phyloP scores from a whole-genome alignment of 2,113 vertebrate genomes.

The Entosphenus tridentatus region DNA sequence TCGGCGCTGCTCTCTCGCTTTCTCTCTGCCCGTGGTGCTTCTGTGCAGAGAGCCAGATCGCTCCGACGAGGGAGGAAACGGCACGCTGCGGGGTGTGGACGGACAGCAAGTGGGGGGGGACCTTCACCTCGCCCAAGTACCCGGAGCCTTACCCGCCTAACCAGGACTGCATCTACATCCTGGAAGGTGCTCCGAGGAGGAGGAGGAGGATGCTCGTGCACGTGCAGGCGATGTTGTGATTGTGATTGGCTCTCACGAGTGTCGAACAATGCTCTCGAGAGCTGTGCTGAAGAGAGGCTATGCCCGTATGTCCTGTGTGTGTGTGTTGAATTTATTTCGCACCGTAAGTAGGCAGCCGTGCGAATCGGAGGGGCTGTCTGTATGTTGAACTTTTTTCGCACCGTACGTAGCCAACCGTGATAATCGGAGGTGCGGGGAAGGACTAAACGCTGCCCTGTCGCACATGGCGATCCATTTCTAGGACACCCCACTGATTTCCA shows the following conservation, averaged over 20 bases:
- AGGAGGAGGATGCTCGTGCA: not conserved
- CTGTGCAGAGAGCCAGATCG: conserved; percentile 45
- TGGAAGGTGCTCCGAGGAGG: conserved; percentile 50
- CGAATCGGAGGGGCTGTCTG: not conserved
- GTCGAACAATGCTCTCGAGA: not conserved
- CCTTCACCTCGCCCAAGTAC: conserved; percentile 92
- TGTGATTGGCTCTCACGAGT: not conserved
- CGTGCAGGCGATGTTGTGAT: not conserved
- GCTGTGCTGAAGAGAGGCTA: not conserved
- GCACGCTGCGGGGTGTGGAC: conserved; percentile 92
- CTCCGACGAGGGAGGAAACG: conserved; percentile 67
- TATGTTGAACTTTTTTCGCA: no score
- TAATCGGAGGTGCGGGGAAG: no score
- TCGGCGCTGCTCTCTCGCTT: no score
- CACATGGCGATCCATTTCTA: no score
- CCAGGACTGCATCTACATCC: conserved; percentile 88
- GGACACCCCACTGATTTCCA: no score
- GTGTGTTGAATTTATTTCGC: not conserved
- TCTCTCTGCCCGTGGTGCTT: no score
- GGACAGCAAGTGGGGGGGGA: conserved; percentile 73
- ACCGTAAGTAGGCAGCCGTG: not conserved
- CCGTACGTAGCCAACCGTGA: no score
- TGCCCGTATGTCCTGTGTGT: not conserved
- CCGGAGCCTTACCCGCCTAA: conserved; percentile 94
- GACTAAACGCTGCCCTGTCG: no score